Base-by-base conservation (phyloP, 2,797 vertebrate genomes). In the Emys orbicularis region DNA sequence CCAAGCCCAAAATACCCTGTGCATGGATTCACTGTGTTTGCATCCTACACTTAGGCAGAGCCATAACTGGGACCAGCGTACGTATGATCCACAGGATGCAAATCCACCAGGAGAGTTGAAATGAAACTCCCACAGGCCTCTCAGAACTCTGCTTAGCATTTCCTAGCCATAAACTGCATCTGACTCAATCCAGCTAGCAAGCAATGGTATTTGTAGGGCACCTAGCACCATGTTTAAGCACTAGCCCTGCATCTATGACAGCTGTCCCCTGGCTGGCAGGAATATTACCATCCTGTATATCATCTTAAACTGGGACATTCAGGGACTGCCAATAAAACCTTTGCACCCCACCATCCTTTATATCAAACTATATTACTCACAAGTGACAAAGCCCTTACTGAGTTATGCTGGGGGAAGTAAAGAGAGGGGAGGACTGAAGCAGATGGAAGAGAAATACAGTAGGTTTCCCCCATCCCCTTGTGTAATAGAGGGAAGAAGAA, bases 401-500 rank as follows among this genome's bases (percentile, higher is more conserved):
- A 25, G 54, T 54, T 54, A 25, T 25, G 9, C 11, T 27, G 25
- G 23, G 72, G 6, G 12, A 13, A 74, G 23, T 41, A 74, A 74
- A 44, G 23, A 74, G 37, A 74, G 21, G 41, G 5, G 3, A 29
- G 72, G 37, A 27, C 37, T 44, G 72, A 76, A 44, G 12, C 12
- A 44, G 41, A 12, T 44, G 72, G 25, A 76, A 76, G 37, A 27
- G 2, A 74, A 74, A 23, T 44, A 7, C 68, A 29, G 5, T 44
- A 76, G 47, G 7, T 37, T 16, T 81, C 13, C 53, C 19, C 90
- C 6, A 0, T 12, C 31, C 29, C 59, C 18, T 68, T 68, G 34
- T 21, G 34, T 31, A 88, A 57, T 77, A n/a, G n/a, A 87, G 41
- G 91, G 94, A 79, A 27, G 86, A 79, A 53, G 91, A 93, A 84